Evolutionary conservation across 2,888 invertebrate species (phyloP).

Genomic region (Lasioglossum oenotherae): DNA sequence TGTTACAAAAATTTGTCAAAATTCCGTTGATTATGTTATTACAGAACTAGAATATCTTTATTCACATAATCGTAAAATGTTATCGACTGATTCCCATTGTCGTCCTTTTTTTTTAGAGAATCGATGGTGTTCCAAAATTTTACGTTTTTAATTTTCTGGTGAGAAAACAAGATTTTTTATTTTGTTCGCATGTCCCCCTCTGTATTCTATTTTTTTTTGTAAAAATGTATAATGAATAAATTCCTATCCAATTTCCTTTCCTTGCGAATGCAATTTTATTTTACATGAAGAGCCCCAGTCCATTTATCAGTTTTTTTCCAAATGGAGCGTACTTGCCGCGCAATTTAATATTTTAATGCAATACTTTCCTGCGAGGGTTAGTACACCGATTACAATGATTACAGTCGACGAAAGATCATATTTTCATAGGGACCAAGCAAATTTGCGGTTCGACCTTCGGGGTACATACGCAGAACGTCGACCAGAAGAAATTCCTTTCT

Average conservation of each 20-base stretch:
- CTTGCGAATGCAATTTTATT: background rate
- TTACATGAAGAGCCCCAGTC: background rate
- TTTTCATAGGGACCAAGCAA: background rate
- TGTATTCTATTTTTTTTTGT: too few relatives aligned
- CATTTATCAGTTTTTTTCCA: background rate
- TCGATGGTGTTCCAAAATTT: too few relatives aligned
- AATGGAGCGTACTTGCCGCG: background rate
- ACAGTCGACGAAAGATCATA: background rate
- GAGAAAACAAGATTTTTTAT: background rate
- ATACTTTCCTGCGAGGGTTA: background rate
- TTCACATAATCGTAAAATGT: too few relatives aligned
- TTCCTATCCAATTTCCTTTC: background rate
- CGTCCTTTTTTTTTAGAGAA: too few relatives aligned
- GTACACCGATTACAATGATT: background rate
- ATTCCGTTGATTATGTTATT: background rate
- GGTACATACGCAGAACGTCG: background rate
- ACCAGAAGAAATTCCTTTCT: conserved; percentile 15
- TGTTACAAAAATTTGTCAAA: background rate
- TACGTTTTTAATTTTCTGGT: background rate
- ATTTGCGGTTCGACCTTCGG: conserved; percentile 10
- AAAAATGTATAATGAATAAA: background rate
- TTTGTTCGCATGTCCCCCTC: too few relatives aligned
- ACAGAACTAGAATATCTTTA: background rate
- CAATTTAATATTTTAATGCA: background rate
- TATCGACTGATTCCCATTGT: too few relatives aligned